Base-by-base conservation (phyloP, 2,113 vertebrate genomes). In the Notothenia rossii region DNA sequence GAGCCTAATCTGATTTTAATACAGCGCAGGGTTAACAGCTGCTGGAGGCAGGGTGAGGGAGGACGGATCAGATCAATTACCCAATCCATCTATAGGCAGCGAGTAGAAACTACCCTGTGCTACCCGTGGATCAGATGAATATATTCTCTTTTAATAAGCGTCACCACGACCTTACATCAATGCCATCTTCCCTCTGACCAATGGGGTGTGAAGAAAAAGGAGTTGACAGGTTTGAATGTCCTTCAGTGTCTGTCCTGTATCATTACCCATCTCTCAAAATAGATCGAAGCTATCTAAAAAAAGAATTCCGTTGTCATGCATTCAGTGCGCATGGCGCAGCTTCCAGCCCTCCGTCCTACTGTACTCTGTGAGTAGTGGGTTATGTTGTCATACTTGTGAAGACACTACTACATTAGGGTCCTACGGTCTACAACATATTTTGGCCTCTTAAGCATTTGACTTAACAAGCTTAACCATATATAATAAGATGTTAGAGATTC, bases 181-280 rank as follows among this genome's bases (percentile, higher is more conserved):
- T 83, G 78, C 61, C 85, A 79, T 82, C 85, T 76, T 83, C 74
- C 56, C 81, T 63, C 60, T 68, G 72, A 85, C 88, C 91, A 84
- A 89, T 90, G 87, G 87, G 82, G 87, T 82, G 88, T 88, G 84
- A 88, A 79, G 74, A 80, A 79, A 83, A 75, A 75, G 56, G 77
- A 87, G 87, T 82, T 83, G 90, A 93, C 88, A 91, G 82, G 75
- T 89, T 83, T 84, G 84, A 88, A 87, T 86, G 87, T 90, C 90
- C 89, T 93, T 89, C 86, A 90, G 87, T 88, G 64, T 84, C 78
- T 82, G 85, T 79, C 87, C 88, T 84, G 89, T 90, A 86, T 93
- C 84, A 85, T 88, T 87, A 83, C 72, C 81, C 85, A 73, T 91
- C 86, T 86, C 90, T 91, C 33, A 83, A 88, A 91, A 91, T 88